Conservation (phyloP, 1,140 invertebrate species). For the Hycleus phaleratus region DNA sequence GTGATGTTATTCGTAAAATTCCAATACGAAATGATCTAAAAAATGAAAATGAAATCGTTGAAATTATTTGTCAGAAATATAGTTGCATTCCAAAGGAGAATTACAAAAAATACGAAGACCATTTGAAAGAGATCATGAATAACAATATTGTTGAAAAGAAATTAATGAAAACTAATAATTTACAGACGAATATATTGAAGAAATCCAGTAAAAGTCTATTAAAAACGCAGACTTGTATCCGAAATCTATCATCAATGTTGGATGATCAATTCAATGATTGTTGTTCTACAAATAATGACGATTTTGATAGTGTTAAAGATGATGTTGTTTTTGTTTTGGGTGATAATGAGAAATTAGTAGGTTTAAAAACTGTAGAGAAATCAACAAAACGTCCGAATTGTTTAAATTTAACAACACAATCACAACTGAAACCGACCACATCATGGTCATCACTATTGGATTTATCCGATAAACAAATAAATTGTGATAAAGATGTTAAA, state of each 20-base stretch:
- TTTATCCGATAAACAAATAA: neutral
- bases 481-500: neutral
- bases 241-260: neutral
- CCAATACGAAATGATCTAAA: slow-evolving; percentile 20
- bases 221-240: slow-evolving; percentile 6
- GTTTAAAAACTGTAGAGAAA: slow-evolving; percentile 42
- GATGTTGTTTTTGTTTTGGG: slow-evolving; percentile 66
- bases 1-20: slow-evolving; percentile 50
- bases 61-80: slow-evolving; percentile 27
- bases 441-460: slow-evolving; percentile 24
- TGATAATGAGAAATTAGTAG: slow-evolving; percentile 60
- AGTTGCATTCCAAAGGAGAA: slow-evolving; percentile 29
- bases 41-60: slow-evolving; percentile 27
- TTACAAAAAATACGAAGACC: slow-evolving; percentile 35
- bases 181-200: slow-evolving; percentile 5
- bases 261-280: neutral
- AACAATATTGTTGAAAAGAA: neutral
- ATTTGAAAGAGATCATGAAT: slow-evolving; percentile 25
- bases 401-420: slow-evolving; percentile 6
- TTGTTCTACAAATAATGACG: neutral
- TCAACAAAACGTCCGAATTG: slow-evolving; percentile 9
- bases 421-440: slow-evolving; percentile 21
- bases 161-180: slow-evolving; percentile 4
- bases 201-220: neutral
- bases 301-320: slow-evolving; percentile 6